Evolutionary conservation across 2,888 invertebrate genomes (phyloP).

Genomic region (Caenorhabditis zanzibari): DNA sequence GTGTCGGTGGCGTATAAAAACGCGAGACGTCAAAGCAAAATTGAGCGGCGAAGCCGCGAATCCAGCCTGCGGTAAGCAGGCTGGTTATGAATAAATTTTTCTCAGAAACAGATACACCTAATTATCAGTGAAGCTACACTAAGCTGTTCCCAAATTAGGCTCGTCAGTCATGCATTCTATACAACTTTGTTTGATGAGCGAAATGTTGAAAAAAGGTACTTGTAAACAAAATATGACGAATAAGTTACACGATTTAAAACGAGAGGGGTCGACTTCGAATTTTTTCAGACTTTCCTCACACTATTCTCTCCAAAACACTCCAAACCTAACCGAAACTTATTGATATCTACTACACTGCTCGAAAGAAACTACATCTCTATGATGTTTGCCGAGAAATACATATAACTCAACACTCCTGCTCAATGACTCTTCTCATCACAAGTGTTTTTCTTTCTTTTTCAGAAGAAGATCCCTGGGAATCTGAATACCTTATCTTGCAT

Average conservation of each 20-base stretch:
- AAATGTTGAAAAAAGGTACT: background rate
- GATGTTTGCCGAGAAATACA: constrained; percentile 24
- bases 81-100: background rate
- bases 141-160: background rate
- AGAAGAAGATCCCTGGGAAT: constrained; percentile 22
- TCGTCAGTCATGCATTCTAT: background rate
- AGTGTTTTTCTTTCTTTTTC: constrained; percentile 37
- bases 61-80: no score
- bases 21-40: no score
- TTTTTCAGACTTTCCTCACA: no score
- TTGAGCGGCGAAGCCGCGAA: no score
- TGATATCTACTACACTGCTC: background rate
- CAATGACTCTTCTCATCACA: constrained; percentile 17
- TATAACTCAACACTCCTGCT: constrained; percentile 2
- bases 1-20: no score
- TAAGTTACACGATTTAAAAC: background rate
- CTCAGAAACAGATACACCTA: background rate
- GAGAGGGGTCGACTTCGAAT: background rate
- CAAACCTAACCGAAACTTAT: background rate
- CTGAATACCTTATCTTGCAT: constrained; percentile 74
- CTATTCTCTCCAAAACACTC: no score
- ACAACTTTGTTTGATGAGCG: constrained; percentile 21
- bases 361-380: background rate
- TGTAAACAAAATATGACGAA: constrained; percentile 26
- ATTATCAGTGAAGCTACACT: background rate